Evolutionary conservation across 2,797 vertebrate species (phyloP), one percentile per base, ranked within the genome.

Genomic region (Corythornis leucogaster): DNA sequence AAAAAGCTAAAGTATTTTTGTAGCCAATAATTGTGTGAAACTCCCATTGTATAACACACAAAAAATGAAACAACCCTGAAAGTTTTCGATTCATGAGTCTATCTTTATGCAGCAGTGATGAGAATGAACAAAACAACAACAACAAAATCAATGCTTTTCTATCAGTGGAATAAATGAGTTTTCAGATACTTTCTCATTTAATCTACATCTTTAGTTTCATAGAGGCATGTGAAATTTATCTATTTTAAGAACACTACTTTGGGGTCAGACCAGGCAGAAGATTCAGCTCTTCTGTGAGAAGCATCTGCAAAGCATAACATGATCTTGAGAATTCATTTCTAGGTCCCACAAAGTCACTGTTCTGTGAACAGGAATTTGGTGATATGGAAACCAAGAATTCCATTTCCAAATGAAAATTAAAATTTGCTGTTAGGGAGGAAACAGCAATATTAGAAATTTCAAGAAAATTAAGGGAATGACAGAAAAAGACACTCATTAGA

Each of bases 361-460:
- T 51, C 35, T 33, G 4, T 58, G 21, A 11, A 53, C 15, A 71
- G 26, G 16, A 76, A 54, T 6, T 5, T 51, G 9, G 15, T 71
- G 30, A 11, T 15, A 51, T 2, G 2, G 31, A 75, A 79, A 51
- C 15, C 2, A 67, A 70, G 50, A 75, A 54, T 16, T 42, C 13
- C 3, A 33, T 75, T 86, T 69, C 22, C 19, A 42, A 51, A 58
- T 3, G 3, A 55, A 89, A 75, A 67, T 42, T 35, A 9, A 45
- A 43, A 58, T 46, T n/a, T 58, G 1, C 45, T 68, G 11, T 3
- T 13, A 31, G 12, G 10, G 8, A 67, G 17, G 38, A 71, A 21
- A 74, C 5, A 0, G 0, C 9, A 83, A 12, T 6, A 18, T 9
- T 11, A 26, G 2, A 50, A 42, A 30, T 51, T 31, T 61, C 3